Evolutionary conservation across 1,140 invertebrate genomes (phyloP).

Genomic region (Scylla paramamosain): DNA sequence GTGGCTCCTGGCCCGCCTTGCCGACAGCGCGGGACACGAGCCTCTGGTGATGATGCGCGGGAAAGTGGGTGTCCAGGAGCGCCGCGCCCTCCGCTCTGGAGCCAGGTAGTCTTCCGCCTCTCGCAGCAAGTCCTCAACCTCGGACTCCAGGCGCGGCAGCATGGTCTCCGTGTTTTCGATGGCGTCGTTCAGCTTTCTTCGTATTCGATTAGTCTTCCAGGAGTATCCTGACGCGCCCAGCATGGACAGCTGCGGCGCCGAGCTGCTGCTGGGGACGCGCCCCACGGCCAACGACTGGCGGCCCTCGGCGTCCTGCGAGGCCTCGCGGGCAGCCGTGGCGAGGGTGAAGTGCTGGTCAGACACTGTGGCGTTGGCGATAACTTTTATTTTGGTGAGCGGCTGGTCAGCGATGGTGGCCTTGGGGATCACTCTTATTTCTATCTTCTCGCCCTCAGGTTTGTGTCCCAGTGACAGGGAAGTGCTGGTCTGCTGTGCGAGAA

Average conservation of each 20-base stretch:
- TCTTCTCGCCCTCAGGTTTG: too few relatives aligned
- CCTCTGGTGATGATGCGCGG: neutral
- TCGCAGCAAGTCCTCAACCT: constrained; percentile 50
- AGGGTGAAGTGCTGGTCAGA: neutral
- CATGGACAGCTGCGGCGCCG: neutral
- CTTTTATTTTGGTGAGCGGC: neutral
- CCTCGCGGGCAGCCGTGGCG: neutral
- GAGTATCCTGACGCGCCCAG: neutral
- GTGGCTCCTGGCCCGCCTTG: neutral
- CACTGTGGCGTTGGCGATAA: neutral
- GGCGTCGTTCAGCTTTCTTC: constrained; percentile 27
- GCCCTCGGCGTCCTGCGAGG: neutral
- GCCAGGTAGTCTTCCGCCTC: constrained; percentile 53
- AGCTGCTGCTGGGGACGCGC: neutral
- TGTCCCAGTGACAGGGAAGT: neutral
- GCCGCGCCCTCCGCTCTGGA: neutral
- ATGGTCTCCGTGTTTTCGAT: constrained; percentile 3
- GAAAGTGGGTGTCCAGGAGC: neutral
- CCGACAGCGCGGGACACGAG: neutral
- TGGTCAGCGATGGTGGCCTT: too few relatives aligned
- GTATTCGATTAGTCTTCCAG: neutral
- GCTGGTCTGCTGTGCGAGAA: neutral
- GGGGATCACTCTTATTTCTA: too few relatives aligned
- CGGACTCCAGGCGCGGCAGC: constrained; percentile 42
- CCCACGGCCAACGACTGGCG: neutral